phyloP scores from a whole-genome alignment of 1,140 invertebrate species.

The Pantala flavescens region DNA sequence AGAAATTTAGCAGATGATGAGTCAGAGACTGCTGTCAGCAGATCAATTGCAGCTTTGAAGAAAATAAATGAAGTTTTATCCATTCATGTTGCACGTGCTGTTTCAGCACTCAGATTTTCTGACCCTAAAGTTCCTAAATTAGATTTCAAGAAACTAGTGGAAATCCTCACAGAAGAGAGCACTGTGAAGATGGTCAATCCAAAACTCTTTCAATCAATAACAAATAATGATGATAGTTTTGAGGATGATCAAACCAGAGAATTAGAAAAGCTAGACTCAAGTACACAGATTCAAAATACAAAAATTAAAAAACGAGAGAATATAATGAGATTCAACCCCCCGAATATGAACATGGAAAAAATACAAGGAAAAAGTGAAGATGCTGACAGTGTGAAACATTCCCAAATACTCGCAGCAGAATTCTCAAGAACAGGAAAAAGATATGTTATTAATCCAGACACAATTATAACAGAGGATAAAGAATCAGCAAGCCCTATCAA shows the following conservation, averaged over 20 bases:
- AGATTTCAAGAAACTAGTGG: slow-evolving; percentile 48
- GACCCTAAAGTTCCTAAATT: slow-evolving; percentile 46
- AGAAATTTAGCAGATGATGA: slow-evolving; percentile 54
- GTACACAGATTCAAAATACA: too few relatives aligned
- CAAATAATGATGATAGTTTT: background rate
- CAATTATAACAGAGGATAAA: too few relatives aligned
- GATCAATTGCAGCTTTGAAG: background rate
- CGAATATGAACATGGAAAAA: too few relatives aligned
- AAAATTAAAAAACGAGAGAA: too few relatives aligned
- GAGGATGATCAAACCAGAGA: slow-evolving; percentile 19
- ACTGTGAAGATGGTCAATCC: slow-evolving; percentile 32
- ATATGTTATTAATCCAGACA: too few relatives aligned
- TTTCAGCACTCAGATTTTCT: slow-evolving; percentile 21
- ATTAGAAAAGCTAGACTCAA: slow-evolving; percentile 2
- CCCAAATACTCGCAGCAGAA: too few relatives aligned
- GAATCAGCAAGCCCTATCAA: background rate
- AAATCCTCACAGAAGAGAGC: slow-evolving; percentile 41
- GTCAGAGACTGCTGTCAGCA: background rate
- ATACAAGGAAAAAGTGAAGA: too few relatives aligned
- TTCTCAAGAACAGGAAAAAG: too few relatives aligned
- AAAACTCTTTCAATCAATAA: slow-evolving; percentile 19
- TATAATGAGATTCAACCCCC: too few relatives aligned
- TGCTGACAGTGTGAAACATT: too few relatives aligned
- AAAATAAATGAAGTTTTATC: slow-evolving; percentile 43
- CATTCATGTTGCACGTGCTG: slow-evolving; percentile 36